Evolutionary conservation across 2,113 vertebrate species (phyloP), one percentile per base, ranked within the genome.

Genomic region (Podocnemis expansa): DNA sequence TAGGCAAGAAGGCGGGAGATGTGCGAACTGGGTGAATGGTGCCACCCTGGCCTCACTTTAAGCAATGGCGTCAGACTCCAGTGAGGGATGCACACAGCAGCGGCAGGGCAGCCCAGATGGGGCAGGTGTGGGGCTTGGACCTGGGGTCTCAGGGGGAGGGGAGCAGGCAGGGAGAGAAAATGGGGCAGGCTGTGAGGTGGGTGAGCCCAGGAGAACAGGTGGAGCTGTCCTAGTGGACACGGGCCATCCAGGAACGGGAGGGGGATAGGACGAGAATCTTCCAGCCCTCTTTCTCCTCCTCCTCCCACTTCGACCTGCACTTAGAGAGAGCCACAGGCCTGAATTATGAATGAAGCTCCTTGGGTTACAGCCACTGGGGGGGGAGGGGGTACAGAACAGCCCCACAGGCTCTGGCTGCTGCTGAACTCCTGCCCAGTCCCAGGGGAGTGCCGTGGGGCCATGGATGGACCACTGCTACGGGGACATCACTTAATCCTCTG

Each of bases 271-370:
- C 45, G 88, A 95, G 92, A 87, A 78, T n/a, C 83, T 95, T 89
- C 31, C 94, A 93, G 89, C 91, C 91, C 21, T 49, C 70, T 29
- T 49, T 94, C 51, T 97, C 91, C 52, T 82, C 89, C 78, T 97
- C 97, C 81, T 97, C 94, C 89, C 95, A 91, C 89, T 98, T 98
- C 92, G 89, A 98, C 87, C 96, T 90, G 86, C 96, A 91, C 95
- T 92, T 95, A 94, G 94, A 92, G 95, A 95, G 96, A 97, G 96
- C 97, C 81, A 78, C 94, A 93, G 92, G 93, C 96, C 94, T 97
- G 98, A 98, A 98, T 98, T 98, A 98, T 98, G 97, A 97, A 98
- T 98, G 98, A 98, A 96, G 95, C 96, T 98, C 97, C 95, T 98
- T 98, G 96, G 99, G 97, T 98, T 97, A 97, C 97, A 97, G 96